Conservation (phyloP, 2,888 invertebrate species). For the Micoletzkya japonica region DNA sequence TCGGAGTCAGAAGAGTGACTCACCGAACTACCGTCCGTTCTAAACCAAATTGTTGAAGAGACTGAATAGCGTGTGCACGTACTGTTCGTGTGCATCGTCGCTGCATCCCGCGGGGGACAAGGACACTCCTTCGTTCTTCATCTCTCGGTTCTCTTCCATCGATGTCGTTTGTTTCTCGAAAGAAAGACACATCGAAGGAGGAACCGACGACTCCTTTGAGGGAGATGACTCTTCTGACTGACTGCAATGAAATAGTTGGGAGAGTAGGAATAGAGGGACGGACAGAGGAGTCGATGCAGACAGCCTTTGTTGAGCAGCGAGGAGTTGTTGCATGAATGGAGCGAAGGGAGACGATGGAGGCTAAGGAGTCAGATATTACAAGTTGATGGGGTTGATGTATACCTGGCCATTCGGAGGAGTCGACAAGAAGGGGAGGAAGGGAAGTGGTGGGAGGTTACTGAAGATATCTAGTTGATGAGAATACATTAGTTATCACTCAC, state of each 20-base stretch:
- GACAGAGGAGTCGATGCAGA: background rate
- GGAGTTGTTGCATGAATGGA: constrained; percentile 20
- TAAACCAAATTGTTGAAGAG: too few species aligned
- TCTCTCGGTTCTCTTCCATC: too few species aligned
- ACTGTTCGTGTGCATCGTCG: constrained; percentile 39
- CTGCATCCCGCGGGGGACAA: too few species aligned
- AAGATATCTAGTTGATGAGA: background rate
- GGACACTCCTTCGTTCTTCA: too few species aligned
- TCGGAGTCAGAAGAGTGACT: constrained; percentile 33
- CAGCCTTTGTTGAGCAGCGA: constrained; percentile 6
- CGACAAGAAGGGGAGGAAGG: constrained; percentile 13
- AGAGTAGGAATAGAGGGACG: too few species aligned
- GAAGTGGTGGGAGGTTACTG: constrained; percentile 12
- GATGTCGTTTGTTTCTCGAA: too few species aligned
- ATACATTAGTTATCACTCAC: background rate
- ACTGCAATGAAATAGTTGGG: too few species aligned
- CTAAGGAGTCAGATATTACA: background rate
- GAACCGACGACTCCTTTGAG: too few species aligned
- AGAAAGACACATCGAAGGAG: too few species aligned
- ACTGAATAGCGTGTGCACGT: too few species aligned
- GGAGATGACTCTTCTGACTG: too few species aligned
- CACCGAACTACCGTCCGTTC: constrained; percentile 37
- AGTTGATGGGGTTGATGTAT: background rate
- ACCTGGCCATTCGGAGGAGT: background rate
- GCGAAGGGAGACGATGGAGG: background rate